Conservation (phyloP, 2,113 vertebrate genomes). For the Megaleporinus macrocephalus region DNA sequence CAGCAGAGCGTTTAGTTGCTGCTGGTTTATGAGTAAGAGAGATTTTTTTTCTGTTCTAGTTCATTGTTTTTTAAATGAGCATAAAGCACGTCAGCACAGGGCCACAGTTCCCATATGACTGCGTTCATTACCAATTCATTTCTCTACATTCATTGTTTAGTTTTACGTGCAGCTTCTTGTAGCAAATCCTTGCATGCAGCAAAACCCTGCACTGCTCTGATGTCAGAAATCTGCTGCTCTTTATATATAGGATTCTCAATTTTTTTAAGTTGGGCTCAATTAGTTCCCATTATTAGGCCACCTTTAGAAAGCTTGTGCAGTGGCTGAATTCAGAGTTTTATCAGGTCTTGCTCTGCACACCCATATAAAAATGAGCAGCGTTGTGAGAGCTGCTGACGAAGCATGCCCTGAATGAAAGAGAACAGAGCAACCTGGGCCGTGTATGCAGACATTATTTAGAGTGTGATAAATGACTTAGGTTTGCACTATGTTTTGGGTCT, state of each 20-base stretch:
- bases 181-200: no score
- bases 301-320: background rate
- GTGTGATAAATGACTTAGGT: conserved; percentile 52
- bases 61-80: no score
- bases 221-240: no score
- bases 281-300: background rate
- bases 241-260: background rate
- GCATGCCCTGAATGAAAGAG: conserved; percentile 11
- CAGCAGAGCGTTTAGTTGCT: no score
- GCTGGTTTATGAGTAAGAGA: no score
- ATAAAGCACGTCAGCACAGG: no score
- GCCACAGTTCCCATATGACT: no score
- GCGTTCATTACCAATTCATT: no score
- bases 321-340: conserved; percentile 8
- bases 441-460: conserved; percentile 27
- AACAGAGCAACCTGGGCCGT: conserved; percentile 2
- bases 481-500: conserved; percentile 21
- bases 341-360: conserved; percentile 7
- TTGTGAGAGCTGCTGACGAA: conserved; percentile 40
- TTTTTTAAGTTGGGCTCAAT: background rate
- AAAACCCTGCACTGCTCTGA: no score
- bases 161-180: no score
- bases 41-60: no score
- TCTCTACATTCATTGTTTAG: no score
- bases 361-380: conserved; percentile 8